Percentiles rank a stretch among this genome's conserved stretches.
Conservation (phyloP, 2,888 invertebrate genomes). For the Baccha elongata region DNA sequence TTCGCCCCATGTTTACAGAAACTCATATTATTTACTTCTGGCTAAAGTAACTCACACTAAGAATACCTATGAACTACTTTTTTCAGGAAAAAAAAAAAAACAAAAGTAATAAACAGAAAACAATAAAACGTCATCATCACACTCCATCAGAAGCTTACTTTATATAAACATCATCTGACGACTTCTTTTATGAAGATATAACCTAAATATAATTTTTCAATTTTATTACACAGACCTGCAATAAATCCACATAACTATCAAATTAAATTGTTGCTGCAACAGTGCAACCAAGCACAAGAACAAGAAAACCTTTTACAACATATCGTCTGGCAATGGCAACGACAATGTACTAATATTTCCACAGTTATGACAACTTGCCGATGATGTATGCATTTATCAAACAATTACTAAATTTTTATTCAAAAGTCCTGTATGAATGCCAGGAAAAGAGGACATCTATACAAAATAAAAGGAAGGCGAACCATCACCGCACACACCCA, state of each 20-base stretch:
- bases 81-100: conserved; percentile 30
- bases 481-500: neutral
- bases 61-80: conserved; percentile 42
- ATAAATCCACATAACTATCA: conserved; percentile 52
- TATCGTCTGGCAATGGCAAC: conserved; percentile 9
- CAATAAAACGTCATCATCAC: conserved; percentile 30
- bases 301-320: neutral
- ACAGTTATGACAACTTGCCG: conserved; percentile 65
- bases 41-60: no score
- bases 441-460: conserved; percentile 41
- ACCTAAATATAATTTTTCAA: conserved; percentile 45
- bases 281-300: neutral
- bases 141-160: conserved; percentile 3
- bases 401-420: conserved; percentile 65
- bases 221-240: conserved; percentile 49
- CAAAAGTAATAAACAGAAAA: conserved; percentile 5
- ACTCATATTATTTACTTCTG: no score
- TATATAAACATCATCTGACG: neutral
- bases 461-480: conserved; percentile 10
- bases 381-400: conserved; percentile 73
- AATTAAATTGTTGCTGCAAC: conserved; percentile 61
- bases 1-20: no score
- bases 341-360: conserved; percentile 33
- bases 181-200: neutral
- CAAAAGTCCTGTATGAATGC: conserved; percentile 52